A percentile compares a stretch with the other conserved stretches of the same genome.
Evolutionary conservation across 2,113 vertebrate species (phyloP).

Genomic region (Gallinago paraguaiae): DNA sequence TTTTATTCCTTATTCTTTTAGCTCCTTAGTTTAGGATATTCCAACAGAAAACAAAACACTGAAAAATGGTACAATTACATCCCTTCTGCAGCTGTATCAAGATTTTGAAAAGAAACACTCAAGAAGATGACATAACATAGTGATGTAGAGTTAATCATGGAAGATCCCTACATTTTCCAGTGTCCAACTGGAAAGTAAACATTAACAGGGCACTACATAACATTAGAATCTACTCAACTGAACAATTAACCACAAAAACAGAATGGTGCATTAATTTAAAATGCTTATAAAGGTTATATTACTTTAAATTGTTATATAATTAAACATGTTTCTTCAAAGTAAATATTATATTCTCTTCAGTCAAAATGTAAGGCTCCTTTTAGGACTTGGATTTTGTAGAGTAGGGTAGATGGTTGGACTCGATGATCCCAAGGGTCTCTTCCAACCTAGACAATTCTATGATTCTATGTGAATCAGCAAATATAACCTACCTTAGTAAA

Average conservation of each 20-base stretch:
- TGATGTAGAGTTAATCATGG: not conserved
- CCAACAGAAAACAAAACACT: not conserved
- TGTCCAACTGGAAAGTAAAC: not conserved
- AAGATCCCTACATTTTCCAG: not conserved
- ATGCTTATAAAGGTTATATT: not conserved
- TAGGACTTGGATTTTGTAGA: not conserved
- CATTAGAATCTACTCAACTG: not conserved
- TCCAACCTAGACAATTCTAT: too few relatives aligned
- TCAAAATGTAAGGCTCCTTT: not conserved
- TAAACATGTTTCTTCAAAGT: not conserved
- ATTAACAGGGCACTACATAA: not conserved
- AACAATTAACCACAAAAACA: not conserved
- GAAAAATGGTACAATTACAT: not conserved
- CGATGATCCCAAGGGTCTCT: too few relatives aligned
- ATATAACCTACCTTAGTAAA: not conserved
- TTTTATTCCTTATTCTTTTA: not conserved
- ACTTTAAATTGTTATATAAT: too few relatives aligned
- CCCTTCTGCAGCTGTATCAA: not conserved
- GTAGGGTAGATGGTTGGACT: too few relatives aligned
- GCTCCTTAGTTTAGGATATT: not conserved
- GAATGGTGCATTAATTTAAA: not conserved
- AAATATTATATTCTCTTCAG: not conserved
- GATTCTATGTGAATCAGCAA: not conserved
- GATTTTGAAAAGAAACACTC: not conserved
- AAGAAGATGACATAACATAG: not conserved